Conservation (phyloP, 2,888 invertebrate genomes). For the Phoenoteleia sp. region DNA sequence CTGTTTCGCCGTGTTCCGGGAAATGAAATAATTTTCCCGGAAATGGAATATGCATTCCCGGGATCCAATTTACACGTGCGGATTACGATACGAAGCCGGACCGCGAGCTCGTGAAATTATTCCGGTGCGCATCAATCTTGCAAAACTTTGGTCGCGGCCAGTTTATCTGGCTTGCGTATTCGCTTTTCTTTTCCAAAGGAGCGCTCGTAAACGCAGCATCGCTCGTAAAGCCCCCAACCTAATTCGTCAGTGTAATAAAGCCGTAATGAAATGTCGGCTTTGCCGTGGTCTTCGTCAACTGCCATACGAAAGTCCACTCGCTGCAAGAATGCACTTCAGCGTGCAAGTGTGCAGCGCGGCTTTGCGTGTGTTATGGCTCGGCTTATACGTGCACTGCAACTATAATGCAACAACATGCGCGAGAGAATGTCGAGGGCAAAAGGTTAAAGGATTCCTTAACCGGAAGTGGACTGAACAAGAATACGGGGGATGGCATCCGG, state of each 20-base stretch:
- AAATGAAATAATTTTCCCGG: no score
- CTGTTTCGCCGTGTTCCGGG: no score
- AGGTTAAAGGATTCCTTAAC: slow-evolving; percentile 60
- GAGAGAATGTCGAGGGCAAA: slow-evolving; percentile 26
- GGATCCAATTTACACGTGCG: slow-evolving; percentile 12
- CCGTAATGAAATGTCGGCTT: slow-evolving; percentile 74
- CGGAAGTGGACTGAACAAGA: slow-evolving; percentile 49
- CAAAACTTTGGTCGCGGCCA: not conserved
- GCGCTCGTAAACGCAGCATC: slow-evolving; percentile 67
- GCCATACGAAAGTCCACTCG: slow-evolving; percentile 35
- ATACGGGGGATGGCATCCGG: slow-evolving; percentile 25
- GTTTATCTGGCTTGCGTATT: not conserved
- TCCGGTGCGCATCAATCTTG: not conserved
- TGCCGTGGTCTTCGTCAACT: slow-evolving; percentile 33
- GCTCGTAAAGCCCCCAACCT: slow-evolving; percentile 73
- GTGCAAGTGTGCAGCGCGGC: slow-evolving; percentile 2
- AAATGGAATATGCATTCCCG: slow-evolving; percentile 9
- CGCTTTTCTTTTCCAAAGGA: slow-evolving; percentile 37
- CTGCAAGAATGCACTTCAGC: slow-evolving; percentile 14
- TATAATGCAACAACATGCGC: slow-evolving; percentile 29
- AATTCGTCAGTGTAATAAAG: slow-evolving; percentile 77
- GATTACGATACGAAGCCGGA: not conserved
- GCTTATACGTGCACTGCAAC: not conserved
- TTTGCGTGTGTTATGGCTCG: slow-evolving; percentile 1
- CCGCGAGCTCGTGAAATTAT: not conserved